Percentiles rank a stretch among this genome's conserved stretches.
Evolutionary conservation across 2,797 vertebrate genomes (phyloP).

Genomic region (Anas flavirostris): DNA sequence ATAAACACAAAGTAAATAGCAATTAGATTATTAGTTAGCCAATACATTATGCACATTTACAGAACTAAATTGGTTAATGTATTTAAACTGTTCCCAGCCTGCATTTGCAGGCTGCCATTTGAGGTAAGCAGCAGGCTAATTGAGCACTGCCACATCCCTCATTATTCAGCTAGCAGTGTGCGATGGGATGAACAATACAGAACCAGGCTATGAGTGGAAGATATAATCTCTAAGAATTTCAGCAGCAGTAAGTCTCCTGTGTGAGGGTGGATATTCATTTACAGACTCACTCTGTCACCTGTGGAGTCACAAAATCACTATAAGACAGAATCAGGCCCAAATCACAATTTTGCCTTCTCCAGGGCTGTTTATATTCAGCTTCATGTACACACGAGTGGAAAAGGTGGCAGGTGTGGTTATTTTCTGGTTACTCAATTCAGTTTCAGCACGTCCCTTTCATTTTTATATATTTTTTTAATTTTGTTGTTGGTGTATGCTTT

Average conservation of each 20-base stretch:
- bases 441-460: neutral
- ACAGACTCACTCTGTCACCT: neutral
- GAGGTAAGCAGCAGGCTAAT: neutral
- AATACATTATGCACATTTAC: neutral
- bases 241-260: neutral
- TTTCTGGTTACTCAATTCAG: neutral
- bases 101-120: neutral
- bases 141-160: accelerated
- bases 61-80: neutral
- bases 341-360: neutral
- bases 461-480: neutral
- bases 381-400: neutral
- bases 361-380: neutral
- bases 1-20: neutral
- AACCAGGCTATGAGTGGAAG: neutral
- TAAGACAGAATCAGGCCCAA: neutral
- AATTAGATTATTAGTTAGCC: conserved; percentile 8
- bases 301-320: neutral
- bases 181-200: neutral
- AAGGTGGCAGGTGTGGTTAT: neutral
- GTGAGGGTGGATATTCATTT: neutral
- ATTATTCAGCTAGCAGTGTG: accelerated
- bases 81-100: neutral
- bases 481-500: neutral
- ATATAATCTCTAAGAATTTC: neutral